Evolutionary conservation across 2,113 vertebrate species (phyloP), one percentile per base, ranked within the genome.

Genomic region (Lichenostomus cassidix): DNA sequence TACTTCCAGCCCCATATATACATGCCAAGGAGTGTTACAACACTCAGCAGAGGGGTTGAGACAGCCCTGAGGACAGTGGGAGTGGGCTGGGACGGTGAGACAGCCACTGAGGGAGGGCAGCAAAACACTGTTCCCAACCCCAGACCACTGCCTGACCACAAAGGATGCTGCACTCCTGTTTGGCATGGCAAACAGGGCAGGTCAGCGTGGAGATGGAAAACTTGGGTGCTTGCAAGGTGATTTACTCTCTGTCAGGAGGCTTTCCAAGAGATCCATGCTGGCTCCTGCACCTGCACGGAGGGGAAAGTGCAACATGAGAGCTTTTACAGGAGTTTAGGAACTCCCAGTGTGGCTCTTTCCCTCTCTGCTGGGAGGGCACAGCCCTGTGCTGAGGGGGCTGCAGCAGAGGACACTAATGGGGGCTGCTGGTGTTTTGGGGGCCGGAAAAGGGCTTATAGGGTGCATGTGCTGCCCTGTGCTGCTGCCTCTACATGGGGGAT

Each of bases 271-370:
- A n/a, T 42, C 37, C 0, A 0, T 29, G 37, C 28, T 44, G 42
- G 19, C 39, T 29, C 7, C n/a, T 44, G 52, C 5, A 1, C 10
- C 58, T 63, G 58, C 19, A 3, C 2, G 2, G 63, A 67, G 33
- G 14, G 22, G 29, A 60, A 50, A n/a, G 49, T 0, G 31, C 14
- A 6, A 20, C 28, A 0, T 0, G 0, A 11, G 37, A 52, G 37
- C 1, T 60, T 28, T 13, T 13, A 25, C 0, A 0, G 65, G 62
- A 20, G 27, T 8, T 12, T 0, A 1, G 23, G 10, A 37, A 11
- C 31, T 20, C n/a, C 37, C 22, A 10, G 11, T 0, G 18, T 4
- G 60, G 41, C 23, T 78, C 46, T 15, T 65, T 35, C 50, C 76
- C 67, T 39, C 42, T 39, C 4, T 6, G 19, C 71, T 15, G 21